Conservation (phyloP, 1,140 invertebrate genomes). For the Heliconius nattereri region DNA sequence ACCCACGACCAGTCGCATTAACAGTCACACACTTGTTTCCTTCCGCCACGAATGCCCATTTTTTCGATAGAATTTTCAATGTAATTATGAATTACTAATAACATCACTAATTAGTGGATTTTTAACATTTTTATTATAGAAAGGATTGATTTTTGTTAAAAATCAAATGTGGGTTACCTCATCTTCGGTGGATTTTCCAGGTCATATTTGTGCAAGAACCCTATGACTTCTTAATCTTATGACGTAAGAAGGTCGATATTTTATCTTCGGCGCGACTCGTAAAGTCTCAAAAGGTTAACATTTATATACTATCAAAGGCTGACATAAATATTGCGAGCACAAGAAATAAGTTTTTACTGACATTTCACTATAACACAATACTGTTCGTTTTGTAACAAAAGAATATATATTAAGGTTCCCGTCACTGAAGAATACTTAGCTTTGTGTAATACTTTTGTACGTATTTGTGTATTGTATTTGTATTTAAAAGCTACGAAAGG, state of each 20-base stretch:
- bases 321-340: conserved; percentile 42
- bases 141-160: background rate
- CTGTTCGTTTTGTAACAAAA: conserved; percentile 38
- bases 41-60: too few species aligned
- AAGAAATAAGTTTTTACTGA: conserved; percentile 45
- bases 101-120: background rate
- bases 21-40: too few species aligned
- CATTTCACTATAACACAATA: conserved; percentile 43
- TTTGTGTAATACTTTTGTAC: conserved; percentile 5
- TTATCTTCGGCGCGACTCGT: conserved; percentile 38
- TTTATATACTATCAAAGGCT: conserved; percentile 42
- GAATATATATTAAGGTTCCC: conserved; percentile 10
- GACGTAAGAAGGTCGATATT: conserved; percentile 43
- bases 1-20: too few species aligned
- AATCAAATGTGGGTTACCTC: conserved; percentile 24
- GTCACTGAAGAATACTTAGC: conserved; percentile 3
- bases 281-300: conserved; percentile 44
- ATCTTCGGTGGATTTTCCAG: conserved; percentile 31
- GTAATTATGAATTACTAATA: background rate
- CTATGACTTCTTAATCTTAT: conserved; percentile 35
- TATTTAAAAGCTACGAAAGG: background rate
- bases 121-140: background rate
- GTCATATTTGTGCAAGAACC: conserved; percentile 41
- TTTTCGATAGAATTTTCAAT: background rate
- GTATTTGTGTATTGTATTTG: conserved; percentile 7